Evolutionary conservation across 2,113 vertebrate genomes (phyloP), one percentile per base, ranked within the genome.

Genomic region (Ia io): DNA sequence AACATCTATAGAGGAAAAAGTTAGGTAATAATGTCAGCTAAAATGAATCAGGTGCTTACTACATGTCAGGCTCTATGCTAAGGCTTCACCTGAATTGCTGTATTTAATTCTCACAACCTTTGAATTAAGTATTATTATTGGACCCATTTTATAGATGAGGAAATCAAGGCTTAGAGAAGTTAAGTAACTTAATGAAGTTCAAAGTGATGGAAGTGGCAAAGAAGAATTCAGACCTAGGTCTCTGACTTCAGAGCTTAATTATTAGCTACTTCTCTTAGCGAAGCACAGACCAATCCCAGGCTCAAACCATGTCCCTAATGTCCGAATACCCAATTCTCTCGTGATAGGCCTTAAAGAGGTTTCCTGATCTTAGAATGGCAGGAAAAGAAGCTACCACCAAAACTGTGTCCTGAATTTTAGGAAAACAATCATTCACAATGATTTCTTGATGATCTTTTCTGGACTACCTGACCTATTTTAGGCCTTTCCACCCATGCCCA

Each of bases 181-280:
- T 42, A 88, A 88, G 47, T 77, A 95, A 95, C 8, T 90, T 90
- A 78, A 51, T 87, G 32, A 65, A 84, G 47, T 91, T 93, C 30
- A 80, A 47, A 87, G 14, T 84, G 76, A 91, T 71, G 56, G n/a
- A 95, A 84, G 44, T 53, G 30, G 32, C 25, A 90, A 95, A 74
- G 69, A 77, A 83, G 40, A 73, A 74, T 56, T 91, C 30, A 44
- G 79, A 86, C 11, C 17, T 12, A 49, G 2, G 67, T 85, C 59
- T 95, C 69, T 90, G 79, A 85, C 16, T 63, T 86, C 35, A 74
- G 44, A 84, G 35, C 10, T 63, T 49, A 90, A 95, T 14, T 51
- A 51, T 32, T 59, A 87, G 74, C 61, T 71, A 44, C 28, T 69
- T 77, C 25, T 96, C 93, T 42, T 37, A 89, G 95, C 71, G 78